phyloP scores from a whole-genome alignment of 2,888 invertebrate genomes.

The Anthrax anthrax region DNA sequence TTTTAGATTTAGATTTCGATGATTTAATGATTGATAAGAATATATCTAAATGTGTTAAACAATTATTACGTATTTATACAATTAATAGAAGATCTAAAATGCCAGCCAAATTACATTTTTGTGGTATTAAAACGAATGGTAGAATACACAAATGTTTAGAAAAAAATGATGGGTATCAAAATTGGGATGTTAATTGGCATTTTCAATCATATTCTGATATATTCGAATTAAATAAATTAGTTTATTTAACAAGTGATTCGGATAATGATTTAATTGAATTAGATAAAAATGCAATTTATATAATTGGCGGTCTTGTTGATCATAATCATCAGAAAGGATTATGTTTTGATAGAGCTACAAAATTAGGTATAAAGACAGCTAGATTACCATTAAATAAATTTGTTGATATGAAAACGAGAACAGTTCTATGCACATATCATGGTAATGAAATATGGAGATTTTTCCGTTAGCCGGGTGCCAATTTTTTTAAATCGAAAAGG shows the following conservation, averaged over 20 bases:
- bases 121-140: slow-evolving; percentile 54
- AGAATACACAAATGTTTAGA: slow-evolving; percentile 58
- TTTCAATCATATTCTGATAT: slow-evolving; percentile 49
- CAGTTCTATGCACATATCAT: slow-evolving; percentile 92
- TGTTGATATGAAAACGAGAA: slow-evolving; percentile 80
- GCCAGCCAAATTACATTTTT: slow-evolving; percentile 71
- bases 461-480: too few relatives aligned
- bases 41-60: slow-evolving; percentile 76
- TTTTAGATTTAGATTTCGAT: slow-evolving; percentile 84
- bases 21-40: slow-evolving; percentile 82
- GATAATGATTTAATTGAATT: slow-evolving; percentile 64
- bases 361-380: slow-evolving; percentile 64
- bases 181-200: slow-evolving; percentile 81
- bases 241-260: slow-evolving; percentile 91
- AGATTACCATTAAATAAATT: slow-evolving; percentile 80
- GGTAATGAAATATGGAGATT: too few relatives aligned
- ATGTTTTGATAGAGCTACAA: slow-evolving; percentile 66
- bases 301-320: slow-evolving; percentile 95
- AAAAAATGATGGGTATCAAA: slow-evolving; percentile 72
- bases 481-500: too few relatives aligned
- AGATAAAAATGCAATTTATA: slow-evolving; percentile 66
- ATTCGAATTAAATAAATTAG: slow-evolving; percentile 62
- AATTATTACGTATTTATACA: slow-evolving; percentile 80
- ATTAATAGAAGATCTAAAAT: slow-evolving; percentile 66
- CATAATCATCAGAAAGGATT: slow-evolving; percentile 93